Percentiles rank a stretch among this genome's conserved stretches.
Conservation (phyloP, 2,797 vertebrate species). For the Pampus argenteus region DNA sequence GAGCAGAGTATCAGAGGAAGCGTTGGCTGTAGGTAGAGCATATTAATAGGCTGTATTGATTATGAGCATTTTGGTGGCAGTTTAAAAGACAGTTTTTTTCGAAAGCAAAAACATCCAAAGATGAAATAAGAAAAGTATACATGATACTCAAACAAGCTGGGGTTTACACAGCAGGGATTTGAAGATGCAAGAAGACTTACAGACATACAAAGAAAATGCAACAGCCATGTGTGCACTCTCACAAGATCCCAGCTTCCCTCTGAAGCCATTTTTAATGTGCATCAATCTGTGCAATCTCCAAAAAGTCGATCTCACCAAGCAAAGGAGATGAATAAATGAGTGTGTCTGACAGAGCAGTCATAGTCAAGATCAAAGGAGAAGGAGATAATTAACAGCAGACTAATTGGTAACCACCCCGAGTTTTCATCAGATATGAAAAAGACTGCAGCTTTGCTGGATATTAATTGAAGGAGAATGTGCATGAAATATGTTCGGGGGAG, state of each 20-base stretch:
- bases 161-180: slow-evolving; percentile 59
- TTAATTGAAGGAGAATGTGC: slow-evolving; percentile 84
- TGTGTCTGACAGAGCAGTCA: slow-evolving; percentile 84
- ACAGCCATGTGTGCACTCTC: slow-evolving; percentile 66
- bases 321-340: slow-evolving; percentile 86
- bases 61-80: slow-evolving; percentile 25
- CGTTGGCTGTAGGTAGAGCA: slow-evolving; percentile 39
- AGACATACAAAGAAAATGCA: slow-evolving; percentile 64
- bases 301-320: slow-evolving; percentile 80
- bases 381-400: slow-evolving; percentile 88
- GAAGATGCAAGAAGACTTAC: slow-evolving; percentile 51
- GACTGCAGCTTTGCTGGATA: slow-evolving; percentile 80
- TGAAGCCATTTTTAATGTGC: slow-evolving; percentile 83
- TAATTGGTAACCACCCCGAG: slow-evolving; percentile 88
- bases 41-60: slow-evolving; percentile 55
- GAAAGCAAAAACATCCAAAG: slow-evolving; percentile 35
- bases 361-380: slow-evolving; percentile 86
- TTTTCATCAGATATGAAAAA: slow-evolving; percentile 85
- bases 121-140: slow-evolving; percentile 32
- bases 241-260: slow-evolving; percentile 77
- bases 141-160: slow-evolving; percentile 46
- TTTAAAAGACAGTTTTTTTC: slow-evolving; percentile 40
- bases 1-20: slow-evolving; percentile 45
- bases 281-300: slow-evolving; percentile 84
- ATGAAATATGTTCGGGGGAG: slow-evolving; percentile 79